phyloP scores from a whole-genome alignment of 2,113 vertebrate species.

The Xiphophorus couchianus region DNA sequence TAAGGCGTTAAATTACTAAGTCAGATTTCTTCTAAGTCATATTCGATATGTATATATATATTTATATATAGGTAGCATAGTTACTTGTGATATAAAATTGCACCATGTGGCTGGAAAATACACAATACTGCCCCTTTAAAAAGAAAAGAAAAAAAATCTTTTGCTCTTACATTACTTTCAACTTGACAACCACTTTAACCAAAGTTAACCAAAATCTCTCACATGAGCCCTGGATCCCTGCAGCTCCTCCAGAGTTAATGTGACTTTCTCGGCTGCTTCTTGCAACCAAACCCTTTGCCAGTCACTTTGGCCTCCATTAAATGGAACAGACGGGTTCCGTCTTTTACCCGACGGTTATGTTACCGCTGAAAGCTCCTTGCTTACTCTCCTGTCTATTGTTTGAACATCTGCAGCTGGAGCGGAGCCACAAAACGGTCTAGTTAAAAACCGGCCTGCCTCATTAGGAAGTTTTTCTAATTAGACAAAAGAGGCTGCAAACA shows the following conservation, averaged over 20 bases:
- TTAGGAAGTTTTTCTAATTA: conserved; percentile 74
- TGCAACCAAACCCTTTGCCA: neutral
- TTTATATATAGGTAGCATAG: too few species aligned
- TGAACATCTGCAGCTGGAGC: conserved; percentile 55
- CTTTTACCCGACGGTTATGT: neutral
- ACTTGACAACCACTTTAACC: too few species aligned
- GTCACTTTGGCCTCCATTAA: neutral
- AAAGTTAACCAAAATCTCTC: neutral
- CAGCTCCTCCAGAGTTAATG: neutral
- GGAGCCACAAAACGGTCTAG: conserved; percentile 45
- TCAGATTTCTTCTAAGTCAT: too few species aligned
- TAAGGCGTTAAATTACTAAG: too few species aligned
- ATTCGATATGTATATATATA: too few species aligned
- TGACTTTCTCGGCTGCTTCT: neutral
- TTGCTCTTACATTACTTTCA: too few species aligned
- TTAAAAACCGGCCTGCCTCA: conserved; percentile 26
- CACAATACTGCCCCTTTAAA: too few species aligned
- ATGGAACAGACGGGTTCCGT: neutral
- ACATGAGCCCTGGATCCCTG: neutral
- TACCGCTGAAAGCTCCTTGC: conserved; percentile 49
- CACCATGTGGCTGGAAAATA: too few species aligned
- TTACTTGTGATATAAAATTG: too few species aligned
- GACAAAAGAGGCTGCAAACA: conserved; percentile 70
- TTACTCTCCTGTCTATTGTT: conserved; percentile 60
- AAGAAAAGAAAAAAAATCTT: too few species aligned